Evolutionary conservation across 2,797 vertebrate species (phyloP).

Genomic region (Arremon aurantiirostris): DNA sequence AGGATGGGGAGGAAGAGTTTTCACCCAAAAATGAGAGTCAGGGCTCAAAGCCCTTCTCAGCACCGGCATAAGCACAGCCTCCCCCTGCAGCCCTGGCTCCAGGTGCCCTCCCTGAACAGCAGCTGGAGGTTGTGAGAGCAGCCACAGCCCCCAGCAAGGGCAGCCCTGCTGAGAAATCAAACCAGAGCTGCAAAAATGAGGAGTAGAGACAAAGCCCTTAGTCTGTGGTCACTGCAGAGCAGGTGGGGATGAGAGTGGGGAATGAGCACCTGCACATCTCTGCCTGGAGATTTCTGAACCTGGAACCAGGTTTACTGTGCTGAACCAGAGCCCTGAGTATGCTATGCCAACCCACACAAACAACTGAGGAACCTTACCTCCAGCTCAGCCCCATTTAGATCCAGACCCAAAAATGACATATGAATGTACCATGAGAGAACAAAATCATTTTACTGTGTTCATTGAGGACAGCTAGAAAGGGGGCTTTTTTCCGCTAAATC

Average conservation of each 20-base stretch:
- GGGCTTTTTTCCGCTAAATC: not conserved
- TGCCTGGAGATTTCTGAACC: not conserved
- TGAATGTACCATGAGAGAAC: not conserved
- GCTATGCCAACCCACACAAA: fast-evolving
- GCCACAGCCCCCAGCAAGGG: not conserved
- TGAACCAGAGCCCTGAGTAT: not conserved
- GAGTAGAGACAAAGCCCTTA: not conserved
- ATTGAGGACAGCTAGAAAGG: fast-evolving
- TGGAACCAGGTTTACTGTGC: not conserved
- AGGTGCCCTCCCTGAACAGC: not conserved
- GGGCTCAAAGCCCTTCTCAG: not conserved
- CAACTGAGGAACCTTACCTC: not conserved
- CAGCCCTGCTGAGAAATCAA: not conserved
- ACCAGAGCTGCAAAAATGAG: not conserved
- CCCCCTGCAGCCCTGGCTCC: not conserved
- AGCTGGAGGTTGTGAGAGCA: not conserved
- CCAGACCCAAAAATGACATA: not conserved
- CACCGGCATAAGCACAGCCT: not conserved
- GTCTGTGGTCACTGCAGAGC: not conserved
- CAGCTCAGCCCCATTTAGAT: not conserved
- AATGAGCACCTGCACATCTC: not conserved
- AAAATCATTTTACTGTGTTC: not conserved
- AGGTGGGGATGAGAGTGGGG: not conserved
- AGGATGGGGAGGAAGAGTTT: not conserved
- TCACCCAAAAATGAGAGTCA: not conserved